Conservation (phyloP, 1,140 invertebrate genomes). For the Cotesia vestalis region DNA sequence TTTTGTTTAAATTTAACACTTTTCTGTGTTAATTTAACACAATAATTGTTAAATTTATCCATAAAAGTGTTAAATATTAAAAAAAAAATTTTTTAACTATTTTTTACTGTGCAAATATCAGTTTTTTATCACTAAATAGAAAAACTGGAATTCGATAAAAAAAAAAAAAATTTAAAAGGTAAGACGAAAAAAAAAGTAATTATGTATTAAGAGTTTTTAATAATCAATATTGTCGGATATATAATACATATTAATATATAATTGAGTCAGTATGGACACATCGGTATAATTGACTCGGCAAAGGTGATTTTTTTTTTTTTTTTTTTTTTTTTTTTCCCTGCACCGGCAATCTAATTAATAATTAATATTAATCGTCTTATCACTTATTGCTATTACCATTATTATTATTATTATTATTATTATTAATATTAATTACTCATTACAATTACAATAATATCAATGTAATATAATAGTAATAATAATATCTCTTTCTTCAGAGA, state of each 20-base stretch:
- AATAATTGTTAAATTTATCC: no score
- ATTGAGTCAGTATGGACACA: conserved; percentile 65
- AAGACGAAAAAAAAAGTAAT: no score
- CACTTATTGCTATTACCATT: conserved; percentile 22
- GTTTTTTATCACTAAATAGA: no score
- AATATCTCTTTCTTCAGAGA: no score
- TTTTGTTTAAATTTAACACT: no score
- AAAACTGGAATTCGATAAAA: no score
- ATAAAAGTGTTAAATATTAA: no score
- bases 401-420: not conserved
- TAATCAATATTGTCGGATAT: conserved; percentile 66
- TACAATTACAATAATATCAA: not conserved
- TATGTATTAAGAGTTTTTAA: conserved; percentile 64
- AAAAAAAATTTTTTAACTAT: no score
- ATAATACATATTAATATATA: conserved; percentile 60
- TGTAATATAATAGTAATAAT: not conserved
- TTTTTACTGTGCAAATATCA: no score
- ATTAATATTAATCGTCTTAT: conserved; percentile 20
- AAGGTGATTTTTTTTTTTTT: no score
- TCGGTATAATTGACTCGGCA: conserved; percentile 58
- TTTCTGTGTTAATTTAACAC: no score
- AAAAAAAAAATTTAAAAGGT: no score
- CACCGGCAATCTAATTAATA: conserved; percentile 34
- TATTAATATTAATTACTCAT: not conserved
- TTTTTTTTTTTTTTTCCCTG: conserved; percentile 35